phyloP scores from a whole-genome alignment of 2,888 invertebrate species.

The Agriopis marginaria region DNA sequence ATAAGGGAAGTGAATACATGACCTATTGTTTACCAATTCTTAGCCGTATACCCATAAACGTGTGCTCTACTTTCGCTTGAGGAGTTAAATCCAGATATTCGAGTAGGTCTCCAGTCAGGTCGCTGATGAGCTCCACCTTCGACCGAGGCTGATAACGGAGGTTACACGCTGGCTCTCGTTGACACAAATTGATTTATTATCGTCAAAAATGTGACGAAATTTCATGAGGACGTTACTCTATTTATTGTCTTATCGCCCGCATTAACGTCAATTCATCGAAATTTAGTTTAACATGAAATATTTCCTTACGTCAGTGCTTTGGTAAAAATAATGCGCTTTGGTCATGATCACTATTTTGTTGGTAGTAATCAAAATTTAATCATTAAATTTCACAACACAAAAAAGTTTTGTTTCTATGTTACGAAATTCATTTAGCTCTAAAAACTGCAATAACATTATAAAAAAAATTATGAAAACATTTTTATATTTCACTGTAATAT shows the following conservation, averaged over 20 bases:
- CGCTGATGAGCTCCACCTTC: conserved; percentile 34
- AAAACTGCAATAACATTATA: too few species aligned
- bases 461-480: too few species aligned
- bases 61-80: not conserved
- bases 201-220: conserved; percentile 72
- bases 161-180: conserved; percentile 65
- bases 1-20: not conserved
- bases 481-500: too few species aligned
- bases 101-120: conserved; percentile 24
- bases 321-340: conserved; percentile 7
- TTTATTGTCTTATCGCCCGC: conserved; percentile 68
- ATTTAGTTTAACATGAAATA: conserved; percentile 47
- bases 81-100: conserved; percentile 20
- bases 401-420: too few species aligned
- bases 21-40: not conserved
- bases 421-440: too few species aligned
- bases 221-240: conserved; percentile 69
- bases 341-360: conserved; percentile 1
- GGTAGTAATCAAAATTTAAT: too few species aligned
- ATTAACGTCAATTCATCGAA: conserved; percentile 70
- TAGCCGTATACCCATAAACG: not conserved
- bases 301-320: conserved; percentile 38
- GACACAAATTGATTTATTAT: conserved; percentile 84
- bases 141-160: conserved; percentile 57
- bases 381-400: too few species aligned